Evolutionary conservation across 2,888 invertebrate genomes (phyloP).

Genomic region (Tryphoninae sp.): DNA sequence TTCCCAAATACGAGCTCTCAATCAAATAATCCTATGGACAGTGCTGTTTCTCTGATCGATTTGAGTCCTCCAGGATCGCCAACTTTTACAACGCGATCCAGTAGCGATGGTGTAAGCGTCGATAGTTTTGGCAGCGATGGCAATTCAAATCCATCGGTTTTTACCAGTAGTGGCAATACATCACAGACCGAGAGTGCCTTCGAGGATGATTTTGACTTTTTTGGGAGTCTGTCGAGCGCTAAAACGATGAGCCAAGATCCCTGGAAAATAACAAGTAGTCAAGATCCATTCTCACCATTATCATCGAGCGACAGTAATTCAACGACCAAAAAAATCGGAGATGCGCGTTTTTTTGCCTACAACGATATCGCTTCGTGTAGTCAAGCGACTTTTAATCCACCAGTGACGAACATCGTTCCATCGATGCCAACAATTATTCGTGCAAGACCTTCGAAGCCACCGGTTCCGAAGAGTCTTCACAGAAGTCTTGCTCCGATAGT

Average conservation of each 20-base stretch:
- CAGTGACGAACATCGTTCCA: constrained; percentile 60
- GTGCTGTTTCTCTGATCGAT: constrained; percentile 85
- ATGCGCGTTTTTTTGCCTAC: constrained; percentile 74
- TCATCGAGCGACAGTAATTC: constrained; percentile 61
- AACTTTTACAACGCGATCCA: constrained; percentile 88
- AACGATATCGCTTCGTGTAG: constrained; percentile 61
- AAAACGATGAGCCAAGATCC: constrained; percentile 83
- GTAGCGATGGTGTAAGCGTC: constrained; percentile 88
- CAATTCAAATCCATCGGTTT: constrained; percentile 84
- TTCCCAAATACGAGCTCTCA: constrained; percentile 60
- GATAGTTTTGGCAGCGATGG: constrained; percentile 90
- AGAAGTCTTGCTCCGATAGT: constrained; percentile 73
- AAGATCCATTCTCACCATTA: constrained; percentile 84
- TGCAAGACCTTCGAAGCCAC: constrained; percentile 84
- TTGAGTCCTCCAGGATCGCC: constrained; percentile 90
- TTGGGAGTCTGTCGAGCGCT: constrained; percentile 83
- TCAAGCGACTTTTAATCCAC: constrained; percentile 47
- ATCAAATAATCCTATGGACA: constrained; percentile 63
- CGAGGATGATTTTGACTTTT: constrained; percentile 91
- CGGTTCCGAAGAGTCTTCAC: constrained; percentile 81
- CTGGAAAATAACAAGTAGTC: constrained; percentile 79
- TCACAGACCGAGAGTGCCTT: constrained; percentile 91
- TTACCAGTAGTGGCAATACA: constrained; percentile 85
- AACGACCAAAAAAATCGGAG: constrained; percentile 71
- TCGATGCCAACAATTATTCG: constrained; percentile 89